phyloP scores from a whole-genome alignment of 2,797 vertebrate genomes.

The Melanotaenia maccullochi region DNA sequence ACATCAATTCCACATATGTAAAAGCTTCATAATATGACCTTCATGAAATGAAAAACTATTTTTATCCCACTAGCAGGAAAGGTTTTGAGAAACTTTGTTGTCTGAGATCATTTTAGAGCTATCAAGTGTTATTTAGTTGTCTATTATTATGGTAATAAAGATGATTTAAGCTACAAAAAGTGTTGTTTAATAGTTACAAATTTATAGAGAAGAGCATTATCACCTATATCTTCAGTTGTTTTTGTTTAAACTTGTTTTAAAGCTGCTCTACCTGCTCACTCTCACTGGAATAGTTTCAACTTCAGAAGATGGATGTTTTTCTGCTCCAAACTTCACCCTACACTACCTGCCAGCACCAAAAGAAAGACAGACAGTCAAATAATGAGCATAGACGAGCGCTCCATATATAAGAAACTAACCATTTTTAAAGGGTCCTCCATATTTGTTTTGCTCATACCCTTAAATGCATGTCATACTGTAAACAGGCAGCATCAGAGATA shows the following conservation, averaged over 20 bases:
- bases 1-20: conserved; percentile 22
- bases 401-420: conserved; percentile 18
- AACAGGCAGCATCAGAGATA: too few relatives aligned
- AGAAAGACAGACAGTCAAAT: conserved; percentile 4
- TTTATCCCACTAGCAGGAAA: conserved; percentile 4
- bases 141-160: conserved; percentile 3
- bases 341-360: background rate
- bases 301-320: conserved; percentile 4
- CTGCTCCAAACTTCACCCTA: background rate
- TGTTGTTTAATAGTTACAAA: background rate
- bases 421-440: background rate
- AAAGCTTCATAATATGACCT: conserved; percentile 8
- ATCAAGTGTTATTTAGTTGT: background rate
- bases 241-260: background rate
- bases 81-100: conserved; percentile 9
- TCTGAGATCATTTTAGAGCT: background rate
- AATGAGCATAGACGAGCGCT: conserved; percentile 6
- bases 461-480: too few relatives aligned
- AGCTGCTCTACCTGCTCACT: background rate
- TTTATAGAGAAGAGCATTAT: background rate
- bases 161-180: background rate
- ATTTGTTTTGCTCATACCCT: background rate
- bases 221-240: background rate
- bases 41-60: background rate
- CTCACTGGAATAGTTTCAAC: background rate